These are phyloP conservation scores for Cervus canadensis DNA, from an alignment of 2,113 vertebrate genomes.

Conservation along the genomic window DNA sequence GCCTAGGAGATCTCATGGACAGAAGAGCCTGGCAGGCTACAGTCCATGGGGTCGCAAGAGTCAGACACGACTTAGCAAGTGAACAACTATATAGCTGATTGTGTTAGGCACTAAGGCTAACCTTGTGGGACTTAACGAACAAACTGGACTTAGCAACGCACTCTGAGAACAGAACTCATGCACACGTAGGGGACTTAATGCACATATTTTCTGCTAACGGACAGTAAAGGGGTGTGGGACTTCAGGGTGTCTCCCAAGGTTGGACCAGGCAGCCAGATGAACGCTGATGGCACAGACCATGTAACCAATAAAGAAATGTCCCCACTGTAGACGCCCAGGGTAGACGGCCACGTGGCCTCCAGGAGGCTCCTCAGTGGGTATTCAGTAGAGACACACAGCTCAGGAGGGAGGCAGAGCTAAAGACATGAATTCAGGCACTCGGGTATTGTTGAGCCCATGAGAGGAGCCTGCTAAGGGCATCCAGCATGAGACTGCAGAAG, in stretches of 20 bases:
- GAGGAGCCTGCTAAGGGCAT: no score
- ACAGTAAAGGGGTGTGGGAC: fast-evolving
- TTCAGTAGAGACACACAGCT: no score
- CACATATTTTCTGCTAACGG: background rate
- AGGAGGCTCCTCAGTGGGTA: background rate
- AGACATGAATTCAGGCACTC: background rate
- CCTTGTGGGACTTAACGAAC: background rate
- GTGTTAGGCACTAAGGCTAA: background rate
- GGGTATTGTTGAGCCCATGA: background rate
- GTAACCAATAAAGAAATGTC: background rate
- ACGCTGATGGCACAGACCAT: background rate
- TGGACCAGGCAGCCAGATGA: background rate
- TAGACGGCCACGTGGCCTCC: background rate
- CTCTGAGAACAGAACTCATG: background rate
- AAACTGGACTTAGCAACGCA: background rate
- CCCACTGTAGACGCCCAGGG: background rate
- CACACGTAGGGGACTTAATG: background rate
- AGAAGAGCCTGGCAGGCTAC: background rate
- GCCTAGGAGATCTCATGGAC: background rate
- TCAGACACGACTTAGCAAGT: background rate
- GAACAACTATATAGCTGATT: background rate
- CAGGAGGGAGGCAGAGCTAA: no score
- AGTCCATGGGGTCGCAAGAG: background rate
- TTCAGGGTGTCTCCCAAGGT: background rate
- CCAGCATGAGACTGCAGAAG: background rate